Evolutionary conservation across 2,888 invertebrate genomes (phyloP), one percentile per base, ranked within the genome.

Genomic region (Tanypteryx hageni): DNA sequence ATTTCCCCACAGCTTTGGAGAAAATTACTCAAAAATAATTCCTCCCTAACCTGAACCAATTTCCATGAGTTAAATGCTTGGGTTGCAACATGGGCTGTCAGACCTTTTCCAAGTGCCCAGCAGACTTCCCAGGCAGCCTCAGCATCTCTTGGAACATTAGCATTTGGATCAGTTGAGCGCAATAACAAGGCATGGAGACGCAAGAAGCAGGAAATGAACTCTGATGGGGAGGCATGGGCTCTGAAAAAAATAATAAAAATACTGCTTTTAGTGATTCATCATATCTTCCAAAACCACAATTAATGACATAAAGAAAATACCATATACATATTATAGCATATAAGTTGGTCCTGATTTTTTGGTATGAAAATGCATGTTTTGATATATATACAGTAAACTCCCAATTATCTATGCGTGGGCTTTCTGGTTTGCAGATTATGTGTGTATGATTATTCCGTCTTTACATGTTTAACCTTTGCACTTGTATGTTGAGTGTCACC

Each of bases 1-100:
- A 59, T 59, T 61, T 13, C 18, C 0, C 3, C 2, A 7, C 61
- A 61, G 13, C 9, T 27, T 76, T 76, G 9, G 27, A 9, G 27
- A 76, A 14, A 14, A 76, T 13, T 9, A 76, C 27, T 68, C 11
- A 4, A 76, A 76, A 18, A 89, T 56, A 76, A 44, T 44, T 44
- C 44, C 44, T 44, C 44, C 44, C 92, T 93, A 94, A 96, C 96
- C 96, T 96, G 97, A 64, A 98, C 96, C 56, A 98, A 96, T 93
- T 97, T 97, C 95, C 97, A 97, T 0, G 97, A 96, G 89, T 97
- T 97, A 93, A 98, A 97, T 94, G 97, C 97, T 94, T 98, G 97
- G 0, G 98, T 97, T 0, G 97, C 97, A 13, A 98, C 96, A 92
- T 98, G 96, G 0, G 97, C 97, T 0, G 97, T 97, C 93, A 98